A percentile compares a stretch with the other conserved stretches of the same genome.
phyloP scores from a whole-genome alignment of 2,797 vertebrate species.

The Odontamblyopus rebecca region DNA sequence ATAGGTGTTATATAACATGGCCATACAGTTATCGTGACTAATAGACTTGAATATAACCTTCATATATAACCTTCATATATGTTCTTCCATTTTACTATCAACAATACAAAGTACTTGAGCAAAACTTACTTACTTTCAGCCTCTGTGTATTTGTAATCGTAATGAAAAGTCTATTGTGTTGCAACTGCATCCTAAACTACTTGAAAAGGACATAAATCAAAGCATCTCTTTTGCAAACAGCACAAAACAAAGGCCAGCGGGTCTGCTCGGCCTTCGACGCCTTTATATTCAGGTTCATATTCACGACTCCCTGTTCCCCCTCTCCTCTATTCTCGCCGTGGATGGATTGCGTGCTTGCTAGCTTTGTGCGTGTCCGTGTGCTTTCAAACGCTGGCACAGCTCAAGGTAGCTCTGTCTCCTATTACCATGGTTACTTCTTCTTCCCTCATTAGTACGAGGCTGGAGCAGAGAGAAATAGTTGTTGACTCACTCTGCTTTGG shows the following conservation, averaged over 20 bases:
- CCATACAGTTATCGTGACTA: too few species aligned
- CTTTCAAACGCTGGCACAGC: slow-evolving; percentile 53
- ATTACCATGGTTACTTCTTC: slow-evolving; percentile 73
- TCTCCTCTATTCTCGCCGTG: slow-evolving; percentile 4
- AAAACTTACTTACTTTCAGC: background rate
- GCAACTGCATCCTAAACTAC: background rate
- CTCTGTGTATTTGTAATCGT: background rate
- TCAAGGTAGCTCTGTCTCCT: slow-evolving; percentile 56
- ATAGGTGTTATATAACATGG: background rate
- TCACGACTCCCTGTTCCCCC: slow-evolving; percentile 26
- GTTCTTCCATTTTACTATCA: background rate
- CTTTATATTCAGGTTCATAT: slow-evolving; percentile 19
- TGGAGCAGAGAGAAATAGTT: slow-evolving; percentile 41
- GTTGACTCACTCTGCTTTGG: slow-evolving; percentile 54
- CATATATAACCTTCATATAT: background rate
- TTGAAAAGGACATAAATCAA: background rate
- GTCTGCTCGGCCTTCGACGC: background rate
- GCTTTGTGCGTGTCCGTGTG: slow-evolving; percentile 12
- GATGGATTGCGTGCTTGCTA: slow-evolving; percentile 33
- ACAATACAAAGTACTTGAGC: background rate
- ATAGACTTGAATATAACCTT: background rate
- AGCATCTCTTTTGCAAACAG: slow-evolving; percentile 19
- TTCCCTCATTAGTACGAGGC: slow-evolving; percentile 62
- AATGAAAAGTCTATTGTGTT: background rate
- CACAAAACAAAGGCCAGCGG: background rate